phyloP scores from a whole-genome alignment of 2,888 invertebrate genomes.

The Erannis defoliaria region DNA sequence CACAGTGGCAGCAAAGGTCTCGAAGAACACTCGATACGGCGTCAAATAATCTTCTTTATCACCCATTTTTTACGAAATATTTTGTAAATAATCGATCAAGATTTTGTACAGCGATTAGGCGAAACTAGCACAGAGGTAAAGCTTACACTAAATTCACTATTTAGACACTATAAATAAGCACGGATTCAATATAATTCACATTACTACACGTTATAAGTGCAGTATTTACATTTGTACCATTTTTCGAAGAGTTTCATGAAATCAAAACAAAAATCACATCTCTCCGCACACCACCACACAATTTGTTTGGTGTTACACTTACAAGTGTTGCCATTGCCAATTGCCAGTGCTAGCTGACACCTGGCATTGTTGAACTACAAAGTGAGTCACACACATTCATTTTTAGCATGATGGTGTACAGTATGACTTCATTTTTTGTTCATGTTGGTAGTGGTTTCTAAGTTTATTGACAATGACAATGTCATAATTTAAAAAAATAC shows the following conservation, averaged over 20 bases:
- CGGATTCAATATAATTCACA: slow-evolving; percentile 47
- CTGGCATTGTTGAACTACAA: background rate
- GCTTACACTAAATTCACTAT: slow-evolving; percentile 43
- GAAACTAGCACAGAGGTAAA: slow-evolving; percentile 45
- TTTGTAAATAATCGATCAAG: slow-evolving; percentile 62
- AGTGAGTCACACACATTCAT: background rate
- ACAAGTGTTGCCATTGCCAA: background rate
- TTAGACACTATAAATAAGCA: slow-evolving; percentile 47
- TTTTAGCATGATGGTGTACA: background rate
- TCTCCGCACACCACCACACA: slow-evolving; percentile 58
- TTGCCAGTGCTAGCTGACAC: slow-evolving; percentile 2
- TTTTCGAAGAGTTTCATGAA: slow-evolving; percentile 46
- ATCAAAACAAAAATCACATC: slow-evolving; percentile 72
- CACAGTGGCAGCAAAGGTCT: slow-evolving; percentile 89
- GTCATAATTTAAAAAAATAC: background rate
- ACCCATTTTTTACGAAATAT: slow-evolving; percentile 69
- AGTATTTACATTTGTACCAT: slow-evolving; percentile 41
- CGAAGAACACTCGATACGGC: slow-evolving; percentile 90
- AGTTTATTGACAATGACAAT: background rate
- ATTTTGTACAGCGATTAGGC: slow-evolving; percentile 32
- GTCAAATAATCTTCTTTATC: slow-evolving; percentile 90
- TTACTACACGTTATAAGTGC: slow-evolving; percentile 49
- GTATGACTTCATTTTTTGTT: background rate
- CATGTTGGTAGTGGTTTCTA: background rate
- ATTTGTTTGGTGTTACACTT: slow-evolving; percentile 34